phyloP scores from a whole-genome alignment of 37 sponge, comb jelly and placozoan genomes.

The Oopsacas minuta region DNA sequence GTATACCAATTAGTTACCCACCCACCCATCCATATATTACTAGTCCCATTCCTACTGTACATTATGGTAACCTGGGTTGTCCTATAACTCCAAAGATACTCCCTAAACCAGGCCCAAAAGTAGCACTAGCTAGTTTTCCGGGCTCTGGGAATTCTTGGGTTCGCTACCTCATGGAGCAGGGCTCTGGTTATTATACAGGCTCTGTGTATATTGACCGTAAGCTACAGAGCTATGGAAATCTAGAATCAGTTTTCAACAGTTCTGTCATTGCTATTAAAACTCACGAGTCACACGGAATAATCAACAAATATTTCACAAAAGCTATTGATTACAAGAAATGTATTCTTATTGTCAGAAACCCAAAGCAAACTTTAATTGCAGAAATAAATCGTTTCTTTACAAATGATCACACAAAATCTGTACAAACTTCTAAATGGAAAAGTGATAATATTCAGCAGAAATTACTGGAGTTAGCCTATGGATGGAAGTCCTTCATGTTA shows the following conservation, averaged over 20 bases:
- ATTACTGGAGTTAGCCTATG: not conserved
- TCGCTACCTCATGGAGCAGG: constrained; percentile 51
- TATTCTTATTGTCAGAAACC: not conserved
- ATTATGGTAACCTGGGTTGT: not conserved
- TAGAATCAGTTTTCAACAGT: not conserved
- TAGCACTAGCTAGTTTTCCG: constrained; percentile 56
- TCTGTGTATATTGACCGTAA: constrained; percentile 54
- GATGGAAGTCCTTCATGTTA: not conserved
- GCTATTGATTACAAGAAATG: not conserved
- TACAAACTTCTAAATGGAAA: not conserved
- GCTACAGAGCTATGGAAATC: constrained; percentile 25
- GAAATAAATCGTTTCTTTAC: constrained; percentile 12
- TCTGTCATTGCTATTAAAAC: constrained; percentile 11
- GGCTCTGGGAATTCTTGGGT: constrained; percentile 75
- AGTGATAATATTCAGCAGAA: not conserved
- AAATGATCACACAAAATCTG: not conserved
- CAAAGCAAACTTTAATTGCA: not conserved
- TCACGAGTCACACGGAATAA: not conserved
- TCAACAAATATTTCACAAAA: not conserved
- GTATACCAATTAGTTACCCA: not conserved
- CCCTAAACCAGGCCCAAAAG: not conserved
- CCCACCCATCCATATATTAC: not conserved
- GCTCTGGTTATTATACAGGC: constrained; percentile 50
- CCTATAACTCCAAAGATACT: not conserved
- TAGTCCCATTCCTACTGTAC: not conserved